phyloP scores from a whole-genome alignment of 2,113 vertebrate genomes.

The Onychostoma macrolepis region DNA sequence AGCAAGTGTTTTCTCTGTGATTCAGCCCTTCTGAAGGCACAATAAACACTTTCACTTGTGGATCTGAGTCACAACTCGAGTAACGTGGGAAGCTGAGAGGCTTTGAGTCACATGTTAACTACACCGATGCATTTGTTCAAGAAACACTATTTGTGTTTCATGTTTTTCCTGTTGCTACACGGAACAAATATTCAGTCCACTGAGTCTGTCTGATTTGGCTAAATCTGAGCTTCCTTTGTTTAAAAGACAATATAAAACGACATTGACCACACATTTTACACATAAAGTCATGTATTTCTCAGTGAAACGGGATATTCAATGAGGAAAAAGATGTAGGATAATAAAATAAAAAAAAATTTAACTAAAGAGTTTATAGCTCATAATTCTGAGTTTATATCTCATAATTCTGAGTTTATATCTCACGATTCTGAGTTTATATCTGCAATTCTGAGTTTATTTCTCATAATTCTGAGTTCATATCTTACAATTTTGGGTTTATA shows the following conservation, averaged over 20 bases:
- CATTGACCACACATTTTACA: background rate
- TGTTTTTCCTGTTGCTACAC: background rate
- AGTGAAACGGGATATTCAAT: background rate
- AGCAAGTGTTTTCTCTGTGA: constrained; percentile 56
- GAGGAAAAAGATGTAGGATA: too few species aligned
- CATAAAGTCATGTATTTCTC: background rate
- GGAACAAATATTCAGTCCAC: background rate
- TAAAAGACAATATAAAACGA: background rate
- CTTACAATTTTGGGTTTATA: too few species aligned
- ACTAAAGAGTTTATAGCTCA: too few species aligned
- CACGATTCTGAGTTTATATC: too few species aligned
- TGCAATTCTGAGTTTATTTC: too few species aligned
- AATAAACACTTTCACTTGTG: constrained; percentile 9
- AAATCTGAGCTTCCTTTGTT: background rate
- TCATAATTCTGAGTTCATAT: too few species aligned
- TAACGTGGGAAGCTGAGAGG: constrained; percentile 6
- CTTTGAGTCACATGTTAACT: background rate
- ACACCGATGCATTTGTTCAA: background rate
- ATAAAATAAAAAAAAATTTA: too few species aligned
- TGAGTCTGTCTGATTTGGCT: background rate
- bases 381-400: too few species aligned
- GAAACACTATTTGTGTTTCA: background rate
- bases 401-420: too few species aligned
- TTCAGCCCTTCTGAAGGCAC: constrained; percentile 44
- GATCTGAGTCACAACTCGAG: background rate